Evolutionary conservation across 2,113 vertebrate genomes (phyloP), one percentile per base, ranked within the genome.

Genomic region (Ia io): DNA sequence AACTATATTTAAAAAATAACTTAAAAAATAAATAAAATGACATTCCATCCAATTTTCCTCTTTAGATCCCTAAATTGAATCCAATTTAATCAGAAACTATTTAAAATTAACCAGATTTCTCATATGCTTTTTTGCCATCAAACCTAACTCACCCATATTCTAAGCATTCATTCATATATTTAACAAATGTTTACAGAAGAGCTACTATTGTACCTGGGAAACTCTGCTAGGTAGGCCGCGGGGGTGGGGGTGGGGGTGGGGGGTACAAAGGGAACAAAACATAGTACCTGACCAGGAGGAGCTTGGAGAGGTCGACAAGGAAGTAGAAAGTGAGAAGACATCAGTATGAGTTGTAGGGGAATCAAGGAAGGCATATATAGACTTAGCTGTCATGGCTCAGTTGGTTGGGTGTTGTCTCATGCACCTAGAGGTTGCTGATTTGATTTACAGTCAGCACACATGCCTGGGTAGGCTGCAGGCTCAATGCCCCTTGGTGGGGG

Each of bases 261-360:
- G 7, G 30, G 20, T 9, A 12, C 6, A 30, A 10, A 11, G 18
- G 47, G 49, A 73, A 13, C 8, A 63, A 23, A 85, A 6, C 51
- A 40, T 17, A 5, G 18, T 28, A 53, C 9, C 4, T 14, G 32
- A 25, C 28, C 1, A 8, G 1, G 28, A 32, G 73, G 63, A 13
- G 35, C 40, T 7, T 47, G 28, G 65, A n/a, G 35, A 87, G 14
- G 17, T 71, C 5, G 0, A 16, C 12, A 18, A 9, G 32, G 18
- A 42, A 56, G 14, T 4, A 73, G 20, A 47, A 7, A 7, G 13
- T 10, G n/a, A 40, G 69, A 14, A 32, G 10, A 30, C 4, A 49
- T 5, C n/a, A 22, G 3, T 7, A 9, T 28, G 12, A 0, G 0
- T 32, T 73, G 42, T 22, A 59, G 23, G 5, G 4, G 23, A 25